Evolutionary conservation across 2,888 invertebrate genomes (phyloP), one percentile per base, ranked within the genome.

Genomic region (Dryococelus australis): DNA sequence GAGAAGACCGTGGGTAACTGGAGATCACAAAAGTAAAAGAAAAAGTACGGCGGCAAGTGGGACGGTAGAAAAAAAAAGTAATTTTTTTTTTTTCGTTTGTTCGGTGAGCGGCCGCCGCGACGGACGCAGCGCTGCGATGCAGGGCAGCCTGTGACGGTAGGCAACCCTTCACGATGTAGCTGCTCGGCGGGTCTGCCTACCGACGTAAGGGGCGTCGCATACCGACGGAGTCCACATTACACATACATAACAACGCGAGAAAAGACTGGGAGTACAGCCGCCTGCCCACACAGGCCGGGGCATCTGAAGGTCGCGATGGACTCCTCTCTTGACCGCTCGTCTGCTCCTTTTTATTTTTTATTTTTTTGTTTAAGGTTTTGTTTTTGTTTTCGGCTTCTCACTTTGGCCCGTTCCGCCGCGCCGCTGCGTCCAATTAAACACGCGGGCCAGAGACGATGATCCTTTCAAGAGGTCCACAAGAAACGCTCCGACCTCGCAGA

Each of bases 231-330:
- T 65, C 65, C 65, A 65, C 65, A 65, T 65, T n/a, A 65, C 65
- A 65, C 65, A 65, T 65, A 65, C 65, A 65, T 20, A 65, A 65
- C 65, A n/a, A 65, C 65, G 65, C 20, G 65, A n/a, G 65, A n/a
- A n/a, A n/a, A 65, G 16, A 20, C 10, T 9, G 65, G 65, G 65
- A 16, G 51, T 51, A 51, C 51, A 51, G 20, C 51, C 51, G 51
- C 51, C 51, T n/a, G 65, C 65, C 65, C 65, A 65, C 65, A 65
- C 65, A n/a, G 65, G 65, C 65, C 65, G 65, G 65, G 65, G 65
- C 65, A 65, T 65, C 65, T 65, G 65, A 65, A 65, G 65, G 65
- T 65, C 65, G 65, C 65, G 65, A 65, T 65, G 65, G 65, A 65
- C 65, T 24, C 65, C 65, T 65, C 65, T 65, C 65, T 24, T 24